Percentiles rank a stretch among this genome's conserved stretches.
phyloP scores from a whole-genome alignment of 2,113 vertebrate genomes.

The Amia ocellicauda region DNA sequence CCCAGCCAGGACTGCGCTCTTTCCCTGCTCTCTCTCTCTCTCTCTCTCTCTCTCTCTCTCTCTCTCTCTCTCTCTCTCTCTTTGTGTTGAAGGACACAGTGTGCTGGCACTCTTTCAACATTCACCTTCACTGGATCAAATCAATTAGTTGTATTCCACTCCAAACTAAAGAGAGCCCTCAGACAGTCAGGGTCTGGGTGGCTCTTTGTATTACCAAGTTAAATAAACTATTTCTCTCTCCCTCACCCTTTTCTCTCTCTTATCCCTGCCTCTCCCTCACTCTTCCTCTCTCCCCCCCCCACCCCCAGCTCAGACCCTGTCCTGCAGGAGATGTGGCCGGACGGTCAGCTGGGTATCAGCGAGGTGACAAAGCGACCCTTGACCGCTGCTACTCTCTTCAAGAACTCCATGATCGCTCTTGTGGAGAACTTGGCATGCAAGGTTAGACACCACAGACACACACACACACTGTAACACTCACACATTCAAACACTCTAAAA shows the following conservation, averaged over 20 bases:
- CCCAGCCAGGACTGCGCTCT: neutral
- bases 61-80: neutral
- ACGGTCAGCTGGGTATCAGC: constrained; percentile 85
- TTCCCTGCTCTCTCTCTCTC: neutral
- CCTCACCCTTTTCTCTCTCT: constrained; percentile 1
- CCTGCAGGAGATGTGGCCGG: constrained; percentile 87
- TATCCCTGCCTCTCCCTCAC: neutral
- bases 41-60: constrained; percentile 6
- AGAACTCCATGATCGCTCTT: constrained; percentile 89
- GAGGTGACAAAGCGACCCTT: constrained; percentile 91
- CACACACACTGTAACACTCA: neutral
- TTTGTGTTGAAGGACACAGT: too few species aligned
- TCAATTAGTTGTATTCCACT: too few species aligned
- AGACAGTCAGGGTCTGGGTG: too few species aligned
- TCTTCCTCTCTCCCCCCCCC: neutral
- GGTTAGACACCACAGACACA: constrained; percentile 54
- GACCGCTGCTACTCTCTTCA: constrained; percentile 86
- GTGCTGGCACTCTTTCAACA: too few species aligned
- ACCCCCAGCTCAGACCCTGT: constrained; percentile 67
- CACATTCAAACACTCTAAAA: too few species aligned
- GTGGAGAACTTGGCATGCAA: constrained; percentile 88
- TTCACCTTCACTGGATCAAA: too few species aligned
- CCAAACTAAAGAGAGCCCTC: too few species aligned
- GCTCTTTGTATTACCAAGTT: too few species aligned
- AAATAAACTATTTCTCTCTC: neutral